Base-by-base conservation (phyloP, 2,113 vertebrate genomes). In the Percopsis transmontana region DNA sequence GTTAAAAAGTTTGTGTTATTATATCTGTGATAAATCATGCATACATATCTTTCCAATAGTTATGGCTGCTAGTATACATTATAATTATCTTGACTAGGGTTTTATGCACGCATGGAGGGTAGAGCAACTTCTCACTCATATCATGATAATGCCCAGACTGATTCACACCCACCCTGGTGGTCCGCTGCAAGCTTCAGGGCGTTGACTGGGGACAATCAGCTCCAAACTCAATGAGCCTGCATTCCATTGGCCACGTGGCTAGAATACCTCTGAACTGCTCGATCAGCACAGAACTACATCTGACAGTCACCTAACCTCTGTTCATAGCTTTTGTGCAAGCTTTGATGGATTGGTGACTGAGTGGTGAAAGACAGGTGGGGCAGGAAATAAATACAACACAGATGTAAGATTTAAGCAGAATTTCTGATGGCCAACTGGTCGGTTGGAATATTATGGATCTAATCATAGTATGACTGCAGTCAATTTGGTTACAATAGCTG, bases 161-260 rank as follows among this genome's bases (percentile, higher is more conserved):
- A 18, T 33, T 24, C 21, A 16, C 50, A 41, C 10, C 24, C 62
- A n/a, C 44, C 42, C 42, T 18, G 38, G 47, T 54, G 60, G 56
- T 44, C 42, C 44, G 27, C 23, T 41, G 23, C 51, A 60, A 70
- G 54, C 67, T 58, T 1, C 13, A 77, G 70, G 74, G 81, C 62
- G 76, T 76, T 79, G 69, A 62, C 58, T 45, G 76, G 51, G 78
- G 64, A 84, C 79, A 80, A 67, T 59, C 77, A 85, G 76, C 72
- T 44, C 55, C 59, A 66, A 8, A 58, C 54, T 75, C 68, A 65
- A 62, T 39, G 64, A 77, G 74, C 59, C 72, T 62, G 71, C 89
- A 89, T 91, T 91, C 86, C 85, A 86, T 54, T 52, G 73, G 66
- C 79, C 80, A 79, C 74, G 76, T 81, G 79, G 69, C 68, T 66